Evolutionary conservation across 2,797 vertebrate genomes (phyloP), one percentile per base, ranked within the genome.

Genomic region (Echiichthys vipera): DNA sequence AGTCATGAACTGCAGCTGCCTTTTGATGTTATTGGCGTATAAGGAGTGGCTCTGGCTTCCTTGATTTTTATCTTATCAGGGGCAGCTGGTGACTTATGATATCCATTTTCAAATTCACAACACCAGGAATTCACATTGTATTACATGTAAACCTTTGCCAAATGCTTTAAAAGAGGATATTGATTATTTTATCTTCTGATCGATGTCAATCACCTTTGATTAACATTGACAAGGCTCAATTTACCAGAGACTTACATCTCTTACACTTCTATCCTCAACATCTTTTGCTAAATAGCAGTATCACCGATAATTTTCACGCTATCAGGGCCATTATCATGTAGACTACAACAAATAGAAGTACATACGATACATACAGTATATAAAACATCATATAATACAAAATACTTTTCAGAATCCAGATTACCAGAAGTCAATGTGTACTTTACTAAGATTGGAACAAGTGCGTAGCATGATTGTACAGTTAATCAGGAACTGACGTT

Each of bases 1-100:
- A 65, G 13, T 15, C 2, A n/a, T 3, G 9, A 58, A 66, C 5
- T 46, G 13, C 11, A 47, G 47, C 57, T 45, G 56, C 5, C 18
- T 53, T 68, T 43, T 40, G 30, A 73, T 54, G 27, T 49, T 65
- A 51, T 70, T 57, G 67, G 56, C 0, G 5, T 62, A 70, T 1
- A 37, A 71, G 71, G 70, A 73, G 74, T 53, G 55, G 73, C 37
- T 76, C 43, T 29, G 43, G 20, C 43, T 65, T 77, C 67, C 68
- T 66, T 64, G 77, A 79, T 75, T 50, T 54, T 63, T 56, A 77
- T 83, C 67, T 69, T n/a, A 18, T 32, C 20, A 39, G 4, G 10
- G 55, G 18, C 43, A 67, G 59, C 37, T 50, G 4, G 5, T 24
- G n/a, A 32, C 15, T 74, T 69, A n/a, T 30, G 0, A 42, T 65